Evolutionary conservation across 2,888 invertebrate species (phyloP), one percentile per base, ranked within the genome.

Genomic region (Meloe dianella): DNA sequence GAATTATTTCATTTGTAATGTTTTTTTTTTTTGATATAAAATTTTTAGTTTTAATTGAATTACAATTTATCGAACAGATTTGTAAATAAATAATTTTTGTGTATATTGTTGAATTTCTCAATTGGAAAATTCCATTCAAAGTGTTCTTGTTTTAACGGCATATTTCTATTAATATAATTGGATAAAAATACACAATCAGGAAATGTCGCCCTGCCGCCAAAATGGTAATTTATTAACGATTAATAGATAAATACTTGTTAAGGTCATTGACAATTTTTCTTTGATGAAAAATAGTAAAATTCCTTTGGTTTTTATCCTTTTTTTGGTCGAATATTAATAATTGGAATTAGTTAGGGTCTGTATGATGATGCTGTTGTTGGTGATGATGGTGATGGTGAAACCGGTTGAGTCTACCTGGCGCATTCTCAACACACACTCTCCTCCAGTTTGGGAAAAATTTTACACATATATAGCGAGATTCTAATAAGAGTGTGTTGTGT

Each of bases 371-470:
- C n/a, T n/a, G n/a, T n/a, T n/a, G n/a, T n/a, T n/a, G n/a, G n/a
- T n/a, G n/a, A n/a, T n/a, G n/a, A n/a, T n/a, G 14, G 24, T 56
- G 56, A 63, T 66, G 60, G 66, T 63, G 63, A 68, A 68, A 68
- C 68, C 68, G 68, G 68, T 68, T 68, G 60, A 9, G 47, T 35
- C 12, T 12, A 59, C 64, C 68, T 68, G 68, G 32, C 38, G 59
- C 65, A 63, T 65, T 65, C 68, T 65, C 68, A 35, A 35, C 14
- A 8, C 30, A 41, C 41, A 41, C 41, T 47, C 47, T 41, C 47
- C 17, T n/a, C 1, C 6, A 17, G n/a, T 7, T 20, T 9, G 3
- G 47, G 63, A 68, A 68, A 68, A 68, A 66, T 66, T 61, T 68
- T 66, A 17, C 17, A 41, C 41, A 41, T 8, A 35, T 35, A 35